These are phyloP conservation scores for Diadromus collaris DNA, from an alignment of 2,888 invertebrate genomes.

Conservation along the genomic window DNA sequence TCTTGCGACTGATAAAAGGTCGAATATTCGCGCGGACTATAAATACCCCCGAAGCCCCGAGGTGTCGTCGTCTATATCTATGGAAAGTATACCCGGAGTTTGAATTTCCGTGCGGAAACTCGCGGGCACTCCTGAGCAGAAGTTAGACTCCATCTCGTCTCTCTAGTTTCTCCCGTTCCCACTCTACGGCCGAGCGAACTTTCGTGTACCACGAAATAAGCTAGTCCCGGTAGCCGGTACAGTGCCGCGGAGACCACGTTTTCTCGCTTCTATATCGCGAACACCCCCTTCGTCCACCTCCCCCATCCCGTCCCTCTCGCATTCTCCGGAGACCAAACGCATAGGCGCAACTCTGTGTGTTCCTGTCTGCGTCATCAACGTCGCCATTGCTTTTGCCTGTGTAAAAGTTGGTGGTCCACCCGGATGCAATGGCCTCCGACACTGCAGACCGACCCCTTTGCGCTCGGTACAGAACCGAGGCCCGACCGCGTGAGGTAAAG, in stretches of 20 bases:
- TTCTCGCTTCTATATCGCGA: constrained; percentile 6
- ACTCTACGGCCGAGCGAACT: constrained; percentile 26
- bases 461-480: neutral
- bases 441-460: neutral
- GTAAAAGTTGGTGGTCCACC: constrained; percentile 28
- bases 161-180: constrained; percentile 10
- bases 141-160: constrained; percentile 29
- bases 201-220: constrained; percentile 13
- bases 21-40: constrained; percentile 14
- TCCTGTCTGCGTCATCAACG: constrained; percentile 29
- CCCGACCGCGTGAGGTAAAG: constrained; percentile 32
- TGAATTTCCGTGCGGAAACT: constrained; percentile 7
- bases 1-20: neutral
- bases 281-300: no score
- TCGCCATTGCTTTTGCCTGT: constrained; percentile 3
- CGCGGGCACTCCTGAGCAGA: constrained; percentile 7
- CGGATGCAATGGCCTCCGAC: constrained; percentile 9
- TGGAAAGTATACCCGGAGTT: constrained; percentile 24
- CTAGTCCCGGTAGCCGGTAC: constrained; percentile 9
- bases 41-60: constrained; percentile 10
- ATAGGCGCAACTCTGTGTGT: constrained; percentile 2
- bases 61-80: neutral
- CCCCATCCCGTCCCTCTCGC: no score
- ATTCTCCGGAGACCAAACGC: constrained; percentile 13
- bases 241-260: constrained; percentile 16